These are phyloP conservation scores for Macroteleia sp. DNA, from an alignment of 2,888 invertebrate species.

Conservation along the genomic window DNA sequence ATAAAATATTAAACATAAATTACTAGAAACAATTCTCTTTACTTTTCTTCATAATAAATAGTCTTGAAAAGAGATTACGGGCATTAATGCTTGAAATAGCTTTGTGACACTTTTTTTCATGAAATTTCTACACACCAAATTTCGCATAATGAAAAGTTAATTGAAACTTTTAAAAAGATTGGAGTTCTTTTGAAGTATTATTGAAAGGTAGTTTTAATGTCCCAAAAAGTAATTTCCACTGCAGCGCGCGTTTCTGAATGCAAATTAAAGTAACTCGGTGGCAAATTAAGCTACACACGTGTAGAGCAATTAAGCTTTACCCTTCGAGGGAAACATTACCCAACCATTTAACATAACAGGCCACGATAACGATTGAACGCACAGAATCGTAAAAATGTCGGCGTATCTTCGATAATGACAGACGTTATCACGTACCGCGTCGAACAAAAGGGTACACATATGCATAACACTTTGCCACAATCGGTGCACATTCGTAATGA, in stretches of 20 bases:
- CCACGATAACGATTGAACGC: not conserved
- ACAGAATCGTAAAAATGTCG: slow-evolving; percentile 2
- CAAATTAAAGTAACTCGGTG: slow-evolving; percentile 19
- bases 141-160: slow-evolving; percentile 38
- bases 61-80: not conserved
- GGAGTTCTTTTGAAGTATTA: slow-evolving; percentile 22
- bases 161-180: slow-evolving; percentile 46
- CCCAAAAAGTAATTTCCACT: slow-evolving; percentile 35
- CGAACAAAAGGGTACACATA: no score
- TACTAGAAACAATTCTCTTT: not conserved
- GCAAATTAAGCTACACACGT: slow-evolving; percentile 21
- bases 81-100: slow-evolving; percentile 17
- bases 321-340: slow-evolving; percentile 1
- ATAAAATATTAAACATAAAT: no score
- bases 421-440: not conserved
- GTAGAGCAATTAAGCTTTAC: slow-evolving; percentile 5
- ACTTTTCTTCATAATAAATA: not conserved
- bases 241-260: slow-evolving; percentile 11
- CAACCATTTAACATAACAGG: not conserved
- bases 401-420: not conserved
- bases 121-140: slow-evolving; percentile 21
- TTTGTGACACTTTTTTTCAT: slow-evolving; percentile 18
- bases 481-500: no score
- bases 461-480: no score
- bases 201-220: slow-evolving; percentile 14